Percentiles rank a stretch among this genome's conserved stretches.
Evolutionary conservation across 2,113 vertebrate genomes (phyloP).

Genomic region (Smithornis capensis): DNA sequence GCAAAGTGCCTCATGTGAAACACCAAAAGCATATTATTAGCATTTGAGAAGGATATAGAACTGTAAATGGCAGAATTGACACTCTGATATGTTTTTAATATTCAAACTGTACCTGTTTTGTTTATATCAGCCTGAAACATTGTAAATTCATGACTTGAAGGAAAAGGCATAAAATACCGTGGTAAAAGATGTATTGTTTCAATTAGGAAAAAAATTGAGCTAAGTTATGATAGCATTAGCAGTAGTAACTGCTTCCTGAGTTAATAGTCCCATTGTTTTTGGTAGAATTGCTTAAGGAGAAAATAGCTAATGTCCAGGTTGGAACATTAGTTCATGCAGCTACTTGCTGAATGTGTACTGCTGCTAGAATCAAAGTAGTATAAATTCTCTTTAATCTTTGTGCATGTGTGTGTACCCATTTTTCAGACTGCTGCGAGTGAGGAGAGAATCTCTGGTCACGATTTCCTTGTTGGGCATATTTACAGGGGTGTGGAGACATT

Average conservation of each 20-base stretch:
- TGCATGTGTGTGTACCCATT: not conserved
- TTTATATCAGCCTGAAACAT: not conserved
- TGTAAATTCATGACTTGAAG: not conserved
- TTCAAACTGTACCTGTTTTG: not conserved
- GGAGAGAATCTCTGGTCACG: not conserved
- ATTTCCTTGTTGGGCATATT: slow-evolving; percentile 61
- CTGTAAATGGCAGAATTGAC: not conserved
- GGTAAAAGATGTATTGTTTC: not conserved
- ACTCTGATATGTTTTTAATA: not conserved
- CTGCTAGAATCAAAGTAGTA: not conserved
- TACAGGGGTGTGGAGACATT: slow-evolving; percentile 85
- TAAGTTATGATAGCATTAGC: not conserved
- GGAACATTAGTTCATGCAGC: not conserved
- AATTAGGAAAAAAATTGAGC: not conserved
- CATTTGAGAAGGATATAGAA: not conserved
- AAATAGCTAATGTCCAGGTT: not conserved
- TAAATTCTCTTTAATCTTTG: not conserved
- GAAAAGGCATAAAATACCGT: not conserved
- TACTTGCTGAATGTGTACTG: not conserved
- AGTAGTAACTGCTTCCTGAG: not conserved
- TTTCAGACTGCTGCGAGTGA: slow-evolving; percentile 39
- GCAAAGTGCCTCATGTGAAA: not conserved
- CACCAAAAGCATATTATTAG: not conserved
- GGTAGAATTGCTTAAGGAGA: not conserved
- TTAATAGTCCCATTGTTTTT: not conserved